A percentile compares a stretch with the other conserved stretches of the same genome.
Evolutionary conservation across 2,888 invertebrate species (phyloP).

Genomic region (Steinernema carpocapsae): DNA sequence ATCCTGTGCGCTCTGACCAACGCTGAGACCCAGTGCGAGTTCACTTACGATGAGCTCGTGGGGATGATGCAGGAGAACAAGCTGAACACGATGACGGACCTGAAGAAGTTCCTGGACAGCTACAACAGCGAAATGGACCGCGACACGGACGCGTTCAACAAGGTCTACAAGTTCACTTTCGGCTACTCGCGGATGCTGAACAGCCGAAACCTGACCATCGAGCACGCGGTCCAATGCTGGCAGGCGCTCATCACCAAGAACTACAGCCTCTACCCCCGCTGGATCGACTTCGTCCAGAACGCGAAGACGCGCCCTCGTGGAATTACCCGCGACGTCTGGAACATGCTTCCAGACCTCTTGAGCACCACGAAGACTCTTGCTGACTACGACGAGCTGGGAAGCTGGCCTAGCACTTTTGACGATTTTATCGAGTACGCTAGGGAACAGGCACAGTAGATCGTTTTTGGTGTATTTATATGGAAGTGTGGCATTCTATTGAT

Average conservation of each 20-base stretch:
- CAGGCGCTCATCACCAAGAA: constrained; percentile 82
- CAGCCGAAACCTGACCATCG: constrained; percentile 77
- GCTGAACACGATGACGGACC: constrained; percentile 44
- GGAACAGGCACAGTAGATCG: too few species aligned
- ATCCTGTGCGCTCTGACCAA: constrained; percentile 75
- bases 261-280: constrained; percentile 10
- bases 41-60: constrained; percentile 82
- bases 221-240: constrained; percentile 99
- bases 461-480: too few species aligned
- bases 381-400: constrained; percentile 90
- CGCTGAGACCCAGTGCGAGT: constrained; percentile 88
- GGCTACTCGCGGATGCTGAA: constrained; percentile 58
- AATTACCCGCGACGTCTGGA: constrained; percentile 99
- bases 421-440: constrained; percentile 82
- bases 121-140: too few species aligned
- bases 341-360: constrained; percentile 91
- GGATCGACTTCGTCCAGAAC: constrained; percentile 44
- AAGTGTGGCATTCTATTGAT: too few species aligned
- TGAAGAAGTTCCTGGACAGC: constrained; percentile 41
- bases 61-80: constrained; percentile 43
- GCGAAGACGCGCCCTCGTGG: constrained; percentile 86
- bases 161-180: constrained; percentile 57
- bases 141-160: constrained; percentile 40
- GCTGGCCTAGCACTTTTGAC: constrained; percentile 95
- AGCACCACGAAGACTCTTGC: constrained; percentile 88